Evolutionary conservation across 2,113 vertebrate species (phyloP).

Genomic region (Ptychochromis oligacanthus): DNA sequence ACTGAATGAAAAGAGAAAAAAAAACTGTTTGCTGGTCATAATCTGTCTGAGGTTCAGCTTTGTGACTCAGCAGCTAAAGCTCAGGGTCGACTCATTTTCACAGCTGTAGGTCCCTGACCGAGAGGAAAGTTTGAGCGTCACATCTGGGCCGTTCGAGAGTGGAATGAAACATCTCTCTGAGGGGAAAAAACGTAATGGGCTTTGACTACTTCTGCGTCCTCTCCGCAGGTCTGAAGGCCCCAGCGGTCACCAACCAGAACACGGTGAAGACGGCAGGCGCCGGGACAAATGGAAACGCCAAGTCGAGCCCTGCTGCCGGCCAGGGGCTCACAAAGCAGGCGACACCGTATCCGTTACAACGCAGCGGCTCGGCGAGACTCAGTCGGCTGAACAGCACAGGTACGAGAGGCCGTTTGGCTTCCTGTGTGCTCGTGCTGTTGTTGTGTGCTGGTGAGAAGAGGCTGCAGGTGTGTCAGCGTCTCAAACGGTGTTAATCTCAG

Average conservation of each 20-base stretch:
- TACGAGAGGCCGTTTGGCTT: not conserved
- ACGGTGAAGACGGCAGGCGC: not conserved
- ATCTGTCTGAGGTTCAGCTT: not conserved
- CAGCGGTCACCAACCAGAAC: conserved; percentile 14
- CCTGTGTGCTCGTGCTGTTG: not conserved
- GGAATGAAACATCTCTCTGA: rapidly evolving
- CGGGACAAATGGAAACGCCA: conserved; percentile 15
- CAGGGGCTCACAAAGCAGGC: conserved; percentile 12
- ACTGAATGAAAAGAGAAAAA: not conserved
- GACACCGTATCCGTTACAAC: conserved; percentile 51
- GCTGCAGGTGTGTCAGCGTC: rapidly evolving
- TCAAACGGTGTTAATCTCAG: no score
- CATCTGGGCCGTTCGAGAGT: no score
- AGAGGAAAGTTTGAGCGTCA: no score
- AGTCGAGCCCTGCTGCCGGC: not conserved
- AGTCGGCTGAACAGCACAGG: conserved; percentile 42
- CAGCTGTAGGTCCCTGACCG: not conserved
- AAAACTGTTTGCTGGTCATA: not conserved
- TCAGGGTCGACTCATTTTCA: not conserved
- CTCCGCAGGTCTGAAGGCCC: conserved; percentile 59
- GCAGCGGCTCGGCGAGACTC: conserved; percentile 52
- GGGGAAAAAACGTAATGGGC: not conserved
- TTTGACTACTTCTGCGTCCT: conserved; percentile 15
- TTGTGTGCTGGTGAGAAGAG: not conserved
- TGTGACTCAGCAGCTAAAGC: not conserved